phyloP scores from a whole-genome alignment of 1,140 invertebrate genomes.

The Drosophila suzukii region DNA sequence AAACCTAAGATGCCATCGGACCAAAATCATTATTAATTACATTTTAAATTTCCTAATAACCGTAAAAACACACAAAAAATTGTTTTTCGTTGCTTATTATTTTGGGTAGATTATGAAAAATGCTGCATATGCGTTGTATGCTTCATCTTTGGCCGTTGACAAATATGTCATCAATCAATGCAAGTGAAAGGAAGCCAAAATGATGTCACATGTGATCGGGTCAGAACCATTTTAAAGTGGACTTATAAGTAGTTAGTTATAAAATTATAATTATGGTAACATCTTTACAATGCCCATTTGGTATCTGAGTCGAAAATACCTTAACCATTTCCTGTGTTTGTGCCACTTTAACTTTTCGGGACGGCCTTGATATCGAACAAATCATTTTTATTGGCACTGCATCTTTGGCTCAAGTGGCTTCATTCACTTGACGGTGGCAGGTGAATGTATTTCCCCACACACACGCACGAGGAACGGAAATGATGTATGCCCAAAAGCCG shows the following conservation, averaged over 20 bases:
- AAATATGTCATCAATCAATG: slow-evolving; percentile 73
- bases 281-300: slow-evolving; percentile 32
- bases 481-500: slow-evolving; percentile 75
- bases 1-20: slow-evolving; percentile 58
- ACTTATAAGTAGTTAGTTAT: not conserved
- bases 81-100: slow-evolving; percentile 21
- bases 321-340: slow-evolving; percentile 44
- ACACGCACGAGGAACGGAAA: slow-evolving; percentile 65
- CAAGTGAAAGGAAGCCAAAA: slow-evolving; percentile 70
- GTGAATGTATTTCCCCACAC: slow-evolving; percentile 80
- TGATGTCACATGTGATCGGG: slow-evolving; percentile 63
- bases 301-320: slow-evolving; percentile 11
- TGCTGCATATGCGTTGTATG: slow-evolving; percentile 25
- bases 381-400: slow-evolving; percentile 65
- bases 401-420: slow-evolving; percentile 52
- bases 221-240: slow-evolving; percentile 51
- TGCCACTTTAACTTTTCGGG: slow-evolving; percentile 37
- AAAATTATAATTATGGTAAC: slow-evolving; percentile 16
- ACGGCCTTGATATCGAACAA: slow-evolving; percentile 64
- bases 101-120: slow-evolving; percentile 42
- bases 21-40: slow-evolving; percentile 75
- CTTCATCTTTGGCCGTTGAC: slow-evolving; percentile 55
- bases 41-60: slow-evolving; percentile 77
- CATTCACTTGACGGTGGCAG: slow-evolving; percentile 55
- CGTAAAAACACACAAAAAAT: slow-evolving; percentile 73